phyloP scores from a whole-genome alignment of 1,140 invertebrate species.

The Plectrocnemia conspersa region DNA sequence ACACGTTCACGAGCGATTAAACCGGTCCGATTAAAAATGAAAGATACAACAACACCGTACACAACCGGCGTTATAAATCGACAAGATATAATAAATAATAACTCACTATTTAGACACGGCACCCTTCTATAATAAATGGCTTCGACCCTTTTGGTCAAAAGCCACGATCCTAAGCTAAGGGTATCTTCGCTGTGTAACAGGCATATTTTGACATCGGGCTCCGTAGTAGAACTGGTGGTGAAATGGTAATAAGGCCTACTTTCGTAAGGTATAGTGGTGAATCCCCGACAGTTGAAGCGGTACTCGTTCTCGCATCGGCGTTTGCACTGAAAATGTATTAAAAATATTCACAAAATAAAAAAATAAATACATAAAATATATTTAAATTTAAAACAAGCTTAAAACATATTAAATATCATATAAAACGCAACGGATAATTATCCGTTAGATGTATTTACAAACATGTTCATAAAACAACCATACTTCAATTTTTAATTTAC shows the following conservation, averaged over 20 bases:
- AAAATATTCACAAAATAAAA: not conserved
- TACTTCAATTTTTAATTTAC: no score
- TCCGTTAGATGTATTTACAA: no score
- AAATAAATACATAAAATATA: not conserved
- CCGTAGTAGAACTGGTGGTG: not conserved
- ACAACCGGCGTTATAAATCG: no score
- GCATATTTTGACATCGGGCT: conserved; percentile 34
- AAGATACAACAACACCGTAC: no score
- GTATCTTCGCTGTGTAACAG: conserved; percentile 49
- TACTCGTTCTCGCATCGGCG: conserved; percentile 42
- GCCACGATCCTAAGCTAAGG: conserved; percentile 46
- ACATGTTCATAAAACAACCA: no score
- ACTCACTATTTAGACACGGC: conserved; percentile 49
- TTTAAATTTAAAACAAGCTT: not conserved
- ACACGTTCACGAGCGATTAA: no score
- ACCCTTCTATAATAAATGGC: conserved; percentile 48
- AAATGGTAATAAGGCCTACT: conserved; percentile 4
- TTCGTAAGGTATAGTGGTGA: conserved; percentile 36
- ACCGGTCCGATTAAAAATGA: no score
- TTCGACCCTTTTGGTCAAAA: conserved; percentile 39
- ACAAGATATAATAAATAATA: no score
- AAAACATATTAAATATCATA: no score
- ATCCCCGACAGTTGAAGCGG: conserved; percentile 47
- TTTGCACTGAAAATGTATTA: conserved; percentile 42
- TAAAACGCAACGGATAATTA: no score